Evolutionary conservation across 2,113 vertebrate genomes (phyloP), one percentile per base, ranked within the genome.

Genomic region (Pedetes capensis): DNA sequence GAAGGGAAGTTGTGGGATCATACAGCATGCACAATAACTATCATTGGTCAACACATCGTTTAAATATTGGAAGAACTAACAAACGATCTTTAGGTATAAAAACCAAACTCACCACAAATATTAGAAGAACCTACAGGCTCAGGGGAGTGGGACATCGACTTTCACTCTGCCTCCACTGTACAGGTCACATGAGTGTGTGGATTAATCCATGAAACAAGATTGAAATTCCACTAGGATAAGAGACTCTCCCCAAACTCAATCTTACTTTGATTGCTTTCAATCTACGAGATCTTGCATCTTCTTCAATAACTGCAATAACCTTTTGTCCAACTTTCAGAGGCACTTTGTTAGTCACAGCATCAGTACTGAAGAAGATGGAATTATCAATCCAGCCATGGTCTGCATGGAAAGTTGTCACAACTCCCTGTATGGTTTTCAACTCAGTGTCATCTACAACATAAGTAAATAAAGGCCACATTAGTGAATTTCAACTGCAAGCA

Each of bases 361-460:
- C 98, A 32, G 93, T 96, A 23, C 98, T 99, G 97, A 99, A 99
- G 96, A 98, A 98, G 92, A 99, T 95, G 0, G 96, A 79, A 25
- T 99, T 98, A 93, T 99, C 98, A 72, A 99, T 99, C 98, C 99
- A 97, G 57, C 99, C 99, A 91, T 99, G 98, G 93, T 99, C 98
- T 16, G 96, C 95, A 95, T 98, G 98, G 89, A 99, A 96, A 89
- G 98, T 98, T 27, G 99, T 99, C 63, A 99, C 98, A 37, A 98
- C 97, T 92, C 99, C 98, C 76, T 87, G 97, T 61, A 99, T 68
- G 8, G 96, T 98, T 94, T 98, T 98, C 81, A 98, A 64, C 34
- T 96, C 87, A 80, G 11, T 37, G 5, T 63, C 61, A 68, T 18
- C 91, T 97, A 55, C 51, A 2, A 82, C 37, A 87, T 74, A 55